Base-by-base conservation (phyloP, 1,140 invertebrate species). In the Lasioglossum baleicum region DNA sequence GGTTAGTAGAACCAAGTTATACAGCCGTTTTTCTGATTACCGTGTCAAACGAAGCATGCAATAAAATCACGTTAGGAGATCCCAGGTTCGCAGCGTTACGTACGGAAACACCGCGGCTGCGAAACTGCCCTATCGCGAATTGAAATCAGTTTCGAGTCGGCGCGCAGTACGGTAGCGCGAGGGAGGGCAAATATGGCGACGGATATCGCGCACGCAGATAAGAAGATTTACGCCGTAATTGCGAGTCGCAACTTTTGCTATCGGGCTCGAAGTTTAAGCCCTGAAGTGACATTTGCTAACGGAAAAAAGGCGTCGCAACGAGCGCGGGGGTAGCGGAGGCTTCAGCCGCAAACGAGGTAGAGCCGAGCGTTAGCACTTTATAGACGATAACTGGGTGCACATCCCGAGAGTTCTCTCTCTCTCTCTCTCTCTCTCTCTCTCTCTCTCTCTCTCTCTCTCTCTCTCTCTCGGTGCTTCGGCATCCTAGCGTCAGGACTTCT, bases 331-430 rank as follows among this genome's bases (percentile, higher is more conserved):
- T n/a, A 64, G 35, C 1, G 35, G 5, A 5, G 5, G 5, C 35
- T 35, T 5, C 3, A 84, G 40, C 40, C 78, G 63, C 70, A 64
- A 42, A 75, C 56, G 79, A 81, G 56, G 48, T 58, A 40, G 69
- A 75, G 79, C 82, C 75, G 66, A 76, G 81, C 53, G 56, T 80
- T 72, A 80, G 75, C 80, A 69, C 74, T 86, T 86, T 83, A 76
- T 74, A 75, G 80, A 75, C 76, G 84, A 58, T 86, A 86, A 85
- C 83, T 80, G 75, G 77, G 84, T 84, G 73, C 78, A 84, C 74
- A 42, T 35, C 20, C 51, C 83, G 74, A 58, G 58, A 26, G 26
- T 26, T 26, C 17, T 78, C 26, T 35, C n/a, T 35, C 35, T 35
- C 35, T 35, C 35, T 35, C 35, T 35, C 35, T 35, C 35, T 35